Conservation (phyloP, 2,888 invertebrate genomes). For the Campoletis raptor region DNA sequence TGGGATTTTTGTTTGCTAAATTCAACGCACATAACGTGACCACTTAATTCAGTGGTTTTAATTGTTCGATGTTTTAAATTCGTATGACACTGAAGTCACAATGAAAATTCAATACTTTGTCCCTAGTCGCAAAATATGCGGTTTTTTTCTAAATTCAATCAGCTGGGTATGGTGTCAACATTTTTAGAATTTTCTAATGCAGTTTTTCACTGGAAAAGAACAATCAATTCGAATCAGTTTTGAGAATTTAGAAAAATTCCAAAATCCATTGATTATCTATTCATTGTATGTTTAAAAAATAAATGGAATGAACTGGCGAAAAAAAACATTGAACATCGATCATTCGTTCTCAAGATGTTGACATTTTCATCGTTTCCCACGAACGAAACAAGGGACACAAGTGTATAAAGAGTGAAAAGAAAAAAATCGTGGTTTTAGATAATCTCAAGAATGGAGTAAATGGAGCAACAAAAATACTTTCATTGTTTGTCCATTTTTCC, state of each 20-base stretch:
- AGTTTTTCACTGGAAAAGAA: no score
- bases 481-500: constrained; percentile 50
- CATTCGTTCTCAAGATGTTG: neutral
- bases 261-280: neutral
- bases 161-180: no score
- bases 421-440: neutral
- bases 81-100: no score
- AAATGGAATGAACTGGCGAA: neutral
- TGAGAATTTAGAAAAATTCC: neutral
- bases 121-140: neutral
- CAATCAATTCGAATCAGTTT: neutral
- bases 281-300: neutral
- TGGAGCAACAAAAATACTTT: constrained; percentile 75
- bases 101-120: neutral
- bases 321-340: neutral
- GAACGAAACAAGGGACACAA: neutral
- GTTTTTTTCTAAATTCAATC: neutral
- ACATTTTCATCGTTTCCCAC: neutral
- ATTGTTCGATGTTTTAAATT: no score
- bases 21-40: neutral
- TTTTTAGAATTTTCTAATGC: no score
- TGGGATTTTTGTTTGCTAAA: neutral
- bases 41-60: constrained; percentile 5
- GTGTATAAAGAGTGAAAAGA: neutral
- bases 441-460: neutral